Percentiles rank a stretch among this genome's conserved stretches.
Conservation (phyloP, 1,140 invertebrate genomes). For the Triops longicaudatus region DNA sequence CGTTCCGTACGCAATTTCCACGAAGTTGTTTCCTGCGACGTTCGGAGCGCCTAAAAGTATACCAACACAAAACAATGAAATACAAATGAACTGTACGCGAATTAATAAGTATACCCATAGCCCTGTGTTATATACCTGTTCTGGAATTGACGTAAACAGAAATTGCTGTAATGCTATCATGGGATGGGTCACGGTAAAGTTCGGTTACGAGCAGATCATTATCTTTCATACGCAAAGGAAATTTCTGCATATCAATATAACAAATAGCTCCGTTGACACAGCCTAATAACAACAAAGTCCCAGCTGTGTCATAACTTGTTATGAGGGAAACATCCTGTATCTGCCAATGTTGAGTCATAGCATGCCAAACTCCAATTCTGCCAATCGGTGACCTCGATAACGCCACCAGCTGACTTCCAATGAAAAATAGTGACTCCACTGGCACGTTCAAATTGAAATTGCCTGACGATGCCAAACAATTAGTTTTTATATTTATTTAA, state of each 20-base stretch:
- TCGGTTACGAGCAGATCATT: constrained; percentile 96
- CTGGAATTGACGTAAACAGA: constrained; percentile 96
- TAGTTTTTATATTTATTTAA: too few species aligned
- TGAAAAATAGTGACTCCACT: constrained; percentile 93
- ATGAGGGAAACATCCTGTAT: constrained; percentile 92
- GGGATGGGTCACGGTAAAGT: constrained; percentile 86
- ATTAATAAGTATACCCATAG: neutral
- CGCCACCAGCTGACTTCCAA: constrained; percentile 91
- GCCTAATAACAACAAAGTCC: constrained; percentile 86
- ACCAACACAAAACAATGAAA: neutral
- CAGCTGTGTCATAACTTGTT: constrained; percentile 90
- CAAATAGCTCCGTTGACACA: constrained; percentile 95
- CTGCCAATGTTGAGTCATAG: constrained; percentile 97
- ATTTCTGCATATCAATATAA: constrained; percentile 99
- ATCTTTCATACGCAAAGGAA: constrained; percentile 96
- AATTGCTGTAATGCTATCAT: constrained; percentile 94
- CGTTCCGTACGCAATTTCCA: constrained; percentile 98
- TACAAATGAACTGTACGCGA: too few species aligned
- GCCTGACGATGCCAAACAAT: too few species aligned
- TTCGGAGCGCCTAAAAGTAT: constrained; percentile 32
- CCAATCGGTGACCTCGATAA: constrained; percentile 67
- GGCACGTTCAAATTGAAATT: constrained; percentile 84
- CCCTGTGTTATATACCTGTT: constrained; percentile 61
- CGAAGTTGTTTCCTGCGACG: constrained; percentile 96
- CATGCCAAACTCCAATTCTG: constrained; percentile 98